These are phyloP conservation scores for Mustelus asterias DNA, from an alignment of 2,113 vertebrate genomes.

Conservation along the genomic window DNA sequence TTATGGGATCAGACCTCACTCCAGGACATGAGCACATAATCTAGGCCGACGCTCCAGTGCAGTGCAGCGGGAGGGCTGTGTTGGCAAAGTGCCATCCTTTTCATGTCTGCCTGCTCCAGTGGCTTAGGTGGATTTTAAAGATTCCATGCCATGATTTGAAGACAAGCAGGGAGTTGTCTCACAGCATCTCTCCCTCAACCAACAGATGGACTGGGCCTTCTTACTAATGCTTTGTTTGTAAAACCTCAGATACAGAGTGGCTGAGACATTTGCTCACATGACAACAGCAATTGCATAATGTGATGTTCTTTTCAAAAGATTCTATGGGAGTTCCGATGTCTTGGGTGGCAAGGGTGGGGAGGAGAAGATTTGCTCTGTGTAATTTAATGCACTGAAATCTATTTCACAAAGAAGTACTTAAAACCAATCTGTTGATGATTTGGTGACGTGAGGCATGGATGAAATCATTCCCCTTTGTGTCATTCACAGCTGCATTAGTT, in stretches of 20 bases:
- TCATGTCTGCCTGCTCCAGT: not conserved
- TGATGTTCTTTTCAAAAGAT: not conserved
- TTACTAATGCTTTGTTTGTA: not conserved
- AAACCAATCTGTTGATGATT: not conserved
- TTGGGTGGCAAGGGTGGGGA: not conserved
- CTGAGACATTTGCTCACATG: not conserved
- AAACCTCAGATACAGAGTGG: not conserved
- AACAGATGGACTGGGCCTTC: not conserved
- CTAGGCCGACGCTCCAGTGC: not conserved
- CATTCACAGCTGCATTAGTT: not conserved
- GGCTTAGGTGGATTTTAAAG: not conserved
- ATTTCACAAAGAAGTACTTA: not conserved
- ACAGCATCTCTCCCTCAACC: not conserved
- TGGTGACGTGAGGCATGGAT: not conserved
- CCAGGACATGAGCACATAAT: slow-evolving; percentile 12
- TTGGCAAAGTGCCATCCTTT: not conserved
- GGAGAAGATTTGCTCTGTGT: not conserved
- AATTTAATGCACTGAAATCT: not conserved
- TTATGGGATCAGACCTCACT: slow-evolving; percentile 10
- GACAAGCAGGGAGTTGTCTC: not conserved
- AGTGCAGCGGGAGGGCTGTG: not conserved
- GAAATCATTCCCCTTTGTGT: not conserved
- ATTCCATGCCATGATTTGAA: not conserved
- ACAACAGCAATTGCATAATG: not conserved
- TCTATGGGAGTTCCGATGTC: not conserved